Evolutionary conservation across 1,140 invertebrate species (phyloP), one percentile per base, ranked within the genome.

Genomic region (Spodoptera frugiperda): DNA sequence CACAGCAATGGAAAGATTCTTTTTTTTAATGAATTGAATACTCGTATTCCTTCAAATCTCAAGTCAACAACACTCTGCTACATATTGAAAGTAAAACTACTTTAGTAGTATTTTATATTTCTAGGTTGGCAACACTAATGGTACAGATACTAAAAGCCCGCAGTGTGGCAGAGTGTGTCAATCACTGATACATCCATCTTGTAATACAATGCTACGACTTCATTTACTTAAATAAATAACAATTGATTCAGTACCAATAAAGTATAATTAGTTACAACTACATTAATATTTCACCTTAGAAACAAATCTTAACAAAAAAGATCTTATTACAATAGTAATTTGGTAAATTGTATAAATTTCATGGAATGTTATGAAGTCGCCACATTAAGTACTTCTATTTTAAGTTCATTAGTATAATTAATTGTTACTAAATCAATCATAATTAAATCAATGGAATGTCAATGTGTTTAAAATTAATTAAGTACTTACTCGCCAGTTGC

Each of bases 401-500:
- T 48, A 25, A 25, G 25, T 25, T 25, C 5, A 25, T 68, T 33
- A 49, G 30, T 68, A 53, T 21, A 68, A 33, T 51, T 53, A 68
- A 68, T 68, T 49, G 17, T 77, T 71, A 72, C 71, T 74, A 21
- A 68, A 70, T 51, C 46, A 59, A 59, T 70, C 12, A 30, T 25
- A 68, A 53, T 53, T 6, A 55, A 76, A 49, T 73, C 48, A 73
- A 49, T 68, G 54, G 65, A 68, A 70, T 70, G 75, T 77, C 75
- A 59, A 59, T 67, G 17, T 59, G 25, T 63, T 74, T 65, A 53
- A 25, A 65, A 75, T 59, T 68, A 77, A 59, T 75, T 75, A 75
- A 65, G 72, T 75, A 75, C 72, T 75, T 63, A 63, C 72, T 74
- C 63, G 70, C 70, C 70, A 25, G 33, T 51, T 74, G 55, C 57